A percentile compares a stretch with the other conserved stretches of the same genome.
Conservation (phyloP, 2,113 vertebrate genomes). For the Sialia sialis region DNA sequence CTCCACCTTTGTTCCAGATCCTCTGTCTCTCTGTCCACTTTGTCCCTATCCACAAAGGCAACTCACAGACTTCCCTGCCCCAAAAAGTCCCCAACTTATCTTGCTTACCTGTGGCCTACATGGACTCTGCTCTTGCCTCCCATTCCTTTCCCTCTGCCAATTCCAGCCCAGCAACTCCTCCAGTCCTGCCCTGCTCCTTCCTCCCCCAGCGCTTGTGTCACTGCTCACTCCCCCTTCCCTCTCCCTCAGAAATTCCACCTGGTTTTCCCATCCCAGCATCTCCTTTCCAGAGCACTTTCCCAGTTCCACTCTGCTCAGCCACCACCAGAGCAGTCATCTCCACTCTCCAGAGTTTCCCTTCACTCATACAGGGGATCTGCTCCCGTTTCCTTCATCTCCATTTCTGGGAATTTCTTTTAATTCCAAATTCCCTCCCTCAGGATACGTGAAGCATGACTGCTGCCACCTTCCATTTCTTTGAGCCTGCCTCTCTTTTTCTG, state of each 20-base stretch:
- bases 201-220: not conserved
- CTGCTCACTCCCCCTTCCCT: not conserved
- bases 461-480: not conserved
- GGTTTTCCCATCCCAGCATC: not conserved
- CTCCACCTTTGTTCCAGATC: not conserved
- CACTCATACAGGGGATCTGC: not conserved
- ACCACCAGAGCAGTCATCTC: not conserved
- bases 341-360: not conserved
- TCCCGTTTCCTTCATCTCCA: not conserved
- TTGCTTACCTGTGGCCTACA: not conserved
- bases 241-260: not conserved
- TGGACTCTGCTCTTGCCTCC: not conserved
- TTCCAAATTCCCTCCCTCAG: not conserved
- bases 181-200: not conserved
- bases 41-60: not conserved
- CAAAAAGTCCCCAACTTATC: not conserved
- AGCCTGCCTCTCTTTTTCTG: not conserved
- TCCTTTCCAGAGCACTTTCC: not conserved
- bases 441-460: accelerated
- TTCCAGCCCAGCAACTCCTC: conserved; percentile 4
- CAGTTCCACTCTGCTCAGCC: accelerated
- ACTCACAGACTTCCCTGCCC: not conserved
- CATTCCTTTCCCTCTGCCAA: not conserved
- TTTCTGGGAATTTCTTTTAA: not conserved
- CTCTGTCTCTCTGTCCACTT: not conserved